These are phyloP conservation scores for Micrasema minimum DNA, from an alignment of 1,140 invertebrate genomes.

Conservation along the genomic window DNA sequence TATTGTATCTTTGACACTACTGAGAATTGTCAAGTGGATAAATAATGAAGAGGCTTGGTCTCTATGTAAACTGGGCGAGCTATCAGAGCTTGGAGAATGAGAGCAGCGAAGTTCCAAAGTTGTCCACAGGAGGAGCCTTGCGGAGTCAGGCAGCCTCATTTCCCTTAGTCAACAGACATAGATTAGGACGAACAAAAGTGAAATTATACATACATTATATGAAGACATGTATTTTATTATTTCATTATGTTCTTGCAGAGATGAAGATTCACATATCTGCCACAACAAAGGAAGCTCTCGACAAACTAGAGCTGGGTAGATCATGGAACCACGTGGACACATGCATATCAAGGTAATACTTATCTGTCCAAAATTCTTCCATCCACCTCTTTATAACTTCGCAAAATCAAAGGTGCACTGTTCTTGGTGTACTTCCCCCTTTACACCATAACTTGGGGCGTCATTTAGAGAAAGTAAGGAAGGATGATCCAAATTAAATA, in stretches of 20 bases:
- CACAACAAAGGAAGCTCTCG: constrained; percentile 70
- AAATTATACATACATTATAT: too few relatives aligned
- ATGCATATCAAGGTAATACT: constrained; percentile 65
- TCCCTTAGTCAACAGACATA: too few relatives aligned
- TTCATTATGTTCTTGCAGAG: constrained; percentile 60
- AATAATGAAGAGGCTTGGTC: too few relatives aligned
- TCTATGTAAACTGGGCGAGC: too few relatives aligned
- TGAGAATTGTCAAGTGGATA: too few relatives aligned
- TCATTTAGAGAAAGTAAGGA: neutral
- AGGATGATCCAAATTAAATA: neutral
- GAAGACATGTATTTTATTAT: too few relatives aligned
- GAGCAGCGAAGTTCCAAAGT: too few relatives aligned
- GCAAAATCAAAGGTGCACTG: neutral
- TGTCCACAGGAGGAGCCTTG: too few relatives aligned
- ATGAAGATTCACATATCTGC: constrained; percentile 76
- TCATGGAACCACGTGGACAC: constrained; percentile 68
- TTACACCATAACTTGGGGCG: neutral
- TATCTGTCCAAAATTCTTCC: neutral
- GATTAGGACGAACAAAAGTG: too few relatives aligned
- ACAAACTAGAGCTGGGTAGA: constrained; percentile 68
- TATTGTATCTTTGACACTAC: too few relatives aligned
- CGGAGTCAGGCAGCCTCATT: too few relatives aligned
- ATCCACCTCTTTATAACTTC: neutral
- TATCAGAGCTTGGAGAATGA: too few relatives aligned
- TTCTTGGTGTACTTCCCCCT: neutral